phyloP scores from a whole-genome alignment of 2,797 vertebrate genomes.

The Pipistrellus pygmaeus region DNA sequence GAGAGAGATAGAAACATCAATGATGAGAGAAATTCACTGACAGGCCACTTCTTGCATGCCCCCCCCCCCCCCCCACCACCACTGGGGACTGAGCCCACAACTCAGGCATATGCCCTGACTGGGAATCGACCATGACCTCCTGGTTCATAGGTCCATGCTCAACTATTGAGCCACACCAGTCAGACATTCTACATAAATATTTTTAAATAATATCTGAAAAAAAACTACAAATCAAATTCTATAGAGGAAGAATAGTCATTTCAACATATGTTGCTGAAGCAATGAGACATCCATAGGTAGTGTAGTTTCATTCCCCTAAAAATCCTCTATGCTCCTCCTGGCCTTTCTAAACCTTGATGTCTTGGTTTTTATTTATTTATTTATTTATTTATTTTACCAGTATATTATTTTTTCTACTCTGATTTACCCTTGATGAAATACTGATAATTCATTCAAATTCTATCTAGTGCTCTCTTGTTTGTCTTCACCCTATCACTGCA shows the following conservation, averaged over 20 bases:
- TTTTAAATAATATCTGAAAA: not conserved
- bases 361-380: not conserved
- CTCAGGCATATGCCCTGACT: too few species aligned
- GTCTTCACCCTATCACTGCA: not conserved
- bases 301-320: not conserved
- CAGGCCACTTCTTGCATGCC: too few species aligned
- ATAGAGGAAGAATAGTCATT: constrained; percentile 5
- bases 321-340: not conserved
- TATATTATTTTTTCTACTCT: not conserved
- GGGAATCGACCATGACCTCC: too few species aligned
- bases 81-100: too few species aligned
- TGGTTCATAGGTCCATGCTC: too few species aligned
- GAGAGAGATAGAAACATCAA: too few species aligned
- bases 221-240: constrained; percentile 24
- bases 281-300: not conserved
- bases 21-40: too few species aligned
- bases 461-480: constrained; percentile 13
- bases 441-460: constrained; percentile 14
- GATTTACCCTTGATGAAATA: not conserved
- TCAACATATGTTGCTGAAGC: constrained; percentile 10
- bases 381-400: too few species aligned
- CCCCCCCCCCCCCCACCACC: too few species aligned
- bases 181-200: not conserved
- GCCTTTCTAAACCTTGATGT: constrained; percentile 17
- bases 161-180: too few species aligned